phyloP scores from a whole-genome alignment of 2,797 vertebrate species.

The Oophaga sylvatica region DNA sequence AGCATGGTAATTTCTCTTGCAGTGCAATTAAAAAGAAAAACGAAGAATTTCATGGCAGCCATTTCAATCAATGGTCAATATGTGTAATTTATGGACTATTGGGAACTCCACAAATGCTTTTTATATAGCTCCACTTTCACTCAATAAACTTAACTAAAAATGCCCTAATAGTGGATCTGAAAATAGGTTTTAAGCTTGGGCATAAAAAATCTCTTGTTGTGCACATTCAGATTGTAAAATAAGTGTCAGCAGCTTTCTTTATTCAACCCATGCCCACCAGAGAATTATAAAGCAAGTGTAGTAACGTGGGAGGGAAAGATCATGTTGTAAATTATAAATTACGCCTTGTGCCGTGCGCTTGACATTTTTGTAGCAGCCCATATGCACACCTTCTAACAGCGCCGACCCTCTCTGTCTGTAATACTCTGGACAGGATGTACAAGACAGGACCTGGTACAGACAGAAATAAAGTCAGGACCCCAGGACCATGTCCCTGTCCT shows the following conservation, averaged over 20 bases:
- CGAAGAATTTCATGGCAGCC: neutral
- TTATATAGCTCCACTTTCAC: too few species aligned
- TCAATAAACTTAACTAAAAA: too few species aligned
- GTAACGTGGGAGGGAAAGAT: neutral
- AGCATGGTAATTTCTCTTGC: neutral
- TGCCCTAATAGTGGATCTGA: neutral
- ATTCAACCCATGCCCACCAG: neutral
- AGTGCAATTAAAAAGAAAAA: neutral
- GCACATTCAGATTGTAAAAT: neutral
- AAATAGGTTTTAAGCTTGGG: neutral
- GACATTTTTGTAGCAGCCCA: neutral
- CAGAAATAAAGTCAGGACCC: neutral
- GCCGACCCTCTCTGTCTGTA: neutral
- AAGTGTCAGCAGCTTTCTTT: neutral
- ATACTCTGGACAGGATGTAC: too few species aligned
- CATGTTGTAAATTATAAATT: neutral
- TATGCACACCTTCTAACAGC: neutral
- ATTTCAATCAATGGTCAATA: neutral
- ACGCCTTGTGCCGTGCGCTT: neutral
- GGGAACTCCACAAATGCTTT: too few species aligned
- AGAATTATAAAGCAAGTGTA: neutral
- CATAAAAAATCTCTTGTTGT: neutral
- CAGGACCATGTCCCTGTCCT: neutral
- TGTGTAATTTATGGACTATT: too few species aligned
- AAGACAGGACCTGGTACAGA: neutral